phyloP scores from a whole-genome alignment of 2,113 vertebrate genomes.

The Gadus chalcogrammus region DNA sequence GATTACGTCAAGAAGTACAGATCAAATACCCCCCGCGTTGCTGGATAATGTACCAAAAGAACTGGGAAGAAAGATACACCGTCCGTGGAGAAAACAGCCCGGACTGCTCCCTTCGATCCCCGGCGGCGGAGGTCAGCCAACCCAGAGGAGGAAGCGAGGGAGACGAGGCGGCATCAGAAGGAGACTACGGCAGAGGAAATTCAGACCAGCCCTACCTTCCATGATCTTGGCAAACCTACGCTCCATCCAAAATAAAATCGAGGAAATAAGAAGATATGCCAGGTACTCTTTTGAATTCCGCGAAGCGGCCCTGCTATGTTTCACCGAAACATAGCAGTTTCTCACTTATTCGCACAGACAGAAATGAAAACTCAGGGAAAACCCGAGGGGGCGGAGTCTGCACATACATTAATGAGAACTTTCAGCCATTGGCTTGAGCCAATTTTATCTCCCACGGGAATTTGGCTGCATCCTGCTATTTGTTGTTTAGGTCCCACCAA shows the following conservation, averaged over 20 bases:
- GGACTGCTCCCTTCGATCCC: too few species aligned
- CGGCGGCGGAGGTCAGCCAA: too few species aligned
- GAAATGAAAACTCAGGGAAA: not conserved
- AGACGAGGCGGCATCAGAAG: too few species aligned
- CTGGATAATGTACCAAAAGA: too few species aligned
- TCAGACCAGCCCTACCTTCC: not conserved
- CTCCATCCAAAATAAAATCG: not conserved
- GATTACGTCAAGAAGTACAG: too few species aligned
- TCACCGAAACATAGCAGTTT: not conserved
- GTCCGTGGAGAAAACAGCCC: too few species aligned
- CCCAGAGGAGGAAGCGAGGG: too few species aligned
- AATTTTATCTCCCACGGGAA: not conserved
- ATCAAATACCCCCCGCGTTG: too few species aligned
- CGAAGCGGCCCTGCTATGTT: too few species aligned
- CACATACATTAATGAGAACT: not conserved
- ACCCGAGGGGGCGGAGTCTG: not conserved
- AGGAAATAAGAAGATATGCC: too few species aligned
- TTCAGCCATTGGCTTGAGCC: not conserved
- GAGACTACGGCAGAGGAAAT: not conserved
- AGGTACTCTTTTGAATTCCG: too few species aligned
- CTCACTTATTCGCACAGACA: not conserved
- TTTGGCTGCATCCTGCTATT: conserved; percentile 5
- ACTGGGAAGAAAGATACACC: too few species aligned
- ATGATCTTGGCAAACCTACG: not conserved
- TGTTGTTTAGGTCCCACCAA: conserved; percentile 2